A percentile compares a stretch with the other conserved stretches of the same genome.
These are phyloP conservation scores for Discoglossus pictus DNA, from an alignment of 2,797 vertebrate genomes.

Conservation along the genomic window DNA sequence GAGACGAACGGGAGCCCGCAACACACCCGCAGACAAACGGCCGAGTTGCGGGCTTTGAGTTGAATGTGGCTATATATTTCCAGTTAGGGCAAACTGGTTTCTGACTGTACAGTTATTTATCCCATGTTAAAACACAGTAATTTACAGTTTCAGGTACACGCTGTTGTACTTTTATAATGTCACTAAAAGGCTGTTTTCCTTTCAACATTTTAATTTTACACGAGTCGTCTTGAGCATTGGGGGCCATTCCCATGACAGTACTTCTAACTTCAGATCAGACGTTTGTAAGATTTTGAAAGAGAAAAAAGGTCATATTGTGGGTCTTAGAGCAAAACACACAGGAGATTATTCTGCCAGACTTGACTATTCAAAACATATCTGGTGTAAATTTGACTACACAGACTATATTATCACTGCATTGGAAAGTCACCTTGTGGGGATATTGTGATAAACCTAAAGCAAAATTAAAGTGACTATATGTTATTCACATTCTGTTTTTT, in stretches of 20 bases:
- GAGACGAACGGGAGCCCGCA: too few relatives aligned
- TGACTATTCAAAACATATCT: conserved; percentile 25
- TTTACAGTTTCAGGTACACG: conserved; percentile 21
- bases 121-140: too few relatives aligned
- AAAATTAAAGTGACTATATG: conserved; percentile 40
- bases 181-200: conserved; percentile 20
- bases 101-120: too few relatives aligned
- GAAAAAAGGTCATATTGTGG: conserved; percentile 30
- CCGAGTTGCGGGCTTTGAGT: too few relatives aligned
- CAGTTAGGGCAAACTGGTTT: too few relatives aligned
- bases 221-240: background rate
- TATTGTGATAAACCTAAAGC: conserved; percentile 35
- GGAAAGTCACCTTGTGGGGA: conserved; percentile 44
- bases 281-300: conserved; percentile 34
- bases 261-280: conserved; percentile 18
- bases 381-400: conserved; percentile 49
- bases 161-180: conserved; percentile 35
- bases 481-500: conserved; percentile 31
- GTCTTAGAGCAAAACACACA: conserved; percentile 20
- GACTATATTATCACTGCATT: conserved; percentile 35
- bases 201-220: conserved; percentile 33
- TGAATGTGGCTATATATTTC: too few relatives aligned
- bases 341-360: conserved; percentile 33
- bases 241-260: conserved; percentile 13
- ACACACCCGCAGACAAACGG: too few relatives aligned